Evolutionary conservation across 2,888 invertebrate species (phyloP).

Genomic region (Dione juno): DNA sequence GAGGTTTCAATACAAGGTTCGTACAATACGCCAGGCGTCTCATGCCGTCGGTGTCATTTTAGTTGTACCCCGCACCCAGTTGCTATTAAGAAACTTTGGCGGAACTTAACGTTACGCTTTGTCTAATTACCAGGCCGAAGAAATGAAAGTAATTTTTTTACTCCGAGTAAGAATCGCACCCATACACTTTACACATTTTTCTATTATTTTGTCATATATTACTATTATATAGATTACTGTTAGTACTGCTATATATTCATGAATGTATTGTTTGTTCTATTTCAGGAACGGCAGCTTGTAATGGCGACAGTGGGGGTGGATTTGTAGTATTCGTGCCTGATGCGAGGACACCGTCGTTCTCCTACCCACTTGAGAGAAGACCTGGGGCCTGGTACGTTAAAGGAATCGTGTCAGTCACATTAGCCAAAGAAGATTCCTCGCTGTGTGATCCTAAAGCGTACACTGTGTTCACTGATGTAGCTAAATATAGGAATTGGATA

Average conservation of each 20-base stretch:
- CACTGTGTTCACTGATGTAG: conserved; percentile 71
- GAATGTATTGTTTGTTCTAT: conserved; percentile 18
- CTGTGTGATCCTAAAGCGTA: conserved; percentile 72
- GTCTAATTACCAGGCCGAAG: no score
- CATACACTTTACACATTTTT: no score
- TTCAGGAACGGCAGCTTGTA: conserved; percentile 73
- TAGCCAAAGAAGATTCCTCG: conserved; percentile 49
- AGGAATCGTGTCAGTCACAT: conserved; percentile 58
- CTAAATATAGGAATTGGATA: conserved; percentile 57
- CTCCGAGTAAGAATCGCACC: no score
- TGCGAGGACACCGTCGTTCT: conserved; percentile 26
- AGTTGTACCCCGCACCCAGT: no score
- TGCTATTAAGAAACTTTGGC: no score
- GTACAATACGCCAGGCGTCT: no score
- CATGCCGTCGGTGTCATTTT: no score
- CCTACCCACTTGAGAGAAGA: conserved; percentile 40
- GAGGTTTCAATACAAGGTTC: no score
- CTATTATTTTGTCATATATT: no score
- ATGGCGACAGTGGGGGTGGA: conserved; percentile 80
- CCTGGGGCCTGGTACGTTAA: conserved; percentile 56
- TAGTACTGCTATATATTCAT: not conserved
- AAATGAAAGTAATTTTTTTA: no score
- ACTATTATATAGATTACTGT: no score
- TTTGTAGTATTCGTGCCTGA: conserved; percentile 63
- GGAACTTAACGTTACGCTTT: no score